Conservation (phyloP, 2,113 vertebrate species). For the Perca fluviatilis region DNA sequence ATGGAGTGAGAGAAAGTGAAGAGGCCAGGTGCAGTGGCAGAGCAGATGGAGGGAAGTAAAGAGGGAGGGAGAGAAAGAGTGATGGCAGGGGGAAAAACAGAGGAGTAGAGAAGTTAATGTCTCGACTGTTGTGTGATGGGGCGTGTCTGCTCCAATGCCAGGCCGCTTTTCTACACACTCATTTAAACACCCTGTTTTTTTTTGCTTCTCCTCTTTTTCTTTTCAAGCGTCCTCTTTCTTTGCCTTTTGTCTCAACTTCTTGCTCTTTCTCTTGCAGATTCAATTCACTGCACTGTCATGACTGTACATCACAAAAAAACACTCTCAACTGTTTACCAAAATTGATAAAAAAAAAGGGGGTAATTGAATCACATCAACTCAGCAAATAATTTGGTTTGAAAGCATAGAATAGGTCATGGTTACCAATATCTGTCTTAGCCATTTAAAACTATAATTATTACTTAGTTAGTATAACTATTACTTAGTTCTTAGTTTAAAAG, state of each 20-base stretch:
- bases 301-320: conserved; percentile 4
- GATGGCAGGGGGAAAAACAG: conserved; percentile 56
- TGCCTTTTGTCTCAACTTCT: conserved; percentile 23
- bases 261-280: conserved; percentile 35
- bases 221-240: conserved; percentile 27
- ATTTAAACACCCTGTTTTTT: conserved; percentile 54
- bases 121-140: conserved; percentile 76
- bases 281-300: conserved; percentile 17
- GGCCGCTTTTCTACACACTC: conserved; percentile 63
- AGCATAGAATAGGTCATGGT: background rate
- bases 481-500: no score
- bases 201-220: conserved; percentile 26
- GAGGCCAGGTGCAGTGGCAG: conserved; percentile 72
- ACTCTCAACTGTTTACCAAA: background rate
- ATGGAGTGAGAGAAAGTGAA: conserved; percentile 69
- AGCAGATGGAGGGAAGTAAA: conserved; percentile 72
- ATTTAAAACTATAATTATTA: no score
- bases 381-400: background rate
- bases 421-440: background rate
- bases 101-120: conserved; percentile 72
- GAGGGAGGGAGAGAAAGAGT: conserved; percentile 65
- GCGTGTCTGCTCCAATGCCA: conserved; percentile 76
- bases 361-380: background rate
- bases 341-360: background rate
- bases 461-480: no score